Evolutionary conservation across 2,797 vertebrate genomes (phyloP), one percentile per base, ranked within the genome.

Genomic region (Notoglanidium macrostoma): DNA sequence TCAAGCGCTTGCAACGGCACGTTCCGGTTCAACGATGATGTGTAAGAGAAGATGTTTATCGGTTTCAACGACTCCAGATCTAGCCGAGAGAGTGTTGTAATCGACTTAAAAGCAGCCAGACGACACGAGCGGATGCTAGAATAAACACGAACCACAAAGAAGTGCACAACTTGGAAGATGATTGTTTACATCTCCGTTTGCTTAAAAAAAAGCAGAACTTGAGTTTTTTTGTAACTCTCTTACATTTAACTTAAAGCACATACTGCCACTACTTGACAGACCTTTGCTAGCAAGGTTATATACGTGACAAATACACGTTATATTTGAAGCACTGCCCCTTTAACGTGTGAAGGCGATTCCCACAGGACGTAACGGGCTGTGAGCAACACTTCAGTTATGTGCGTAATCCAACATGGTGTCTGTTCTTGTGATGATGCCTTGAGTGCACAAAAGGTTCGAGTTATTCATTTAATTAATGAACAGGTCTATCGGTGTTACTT

Each of bases 371-470:
- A 68, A 83, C 8, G 2, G 46, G 63, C 81, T 14, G 46, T 54
- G 11, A 68, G 63, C 80, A 68, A 51, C 80, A 67, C 15, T 83
- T 9, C 63, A 67, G 61, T 67, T 67, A 83, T 67, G 40, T 67
- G 46, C 46, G 68, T 83, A 83, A 68, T 32, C n/a, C 46, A 54
- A 51, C 80, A 82, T 19, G 26, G 59, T 82, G 79, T 82, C 79
- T 3, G 54, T 79, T 59, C 12, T 79, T 10, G 2, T 40, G 19
- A 79, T 12, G 29, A 57, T 59, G 77, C 54, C 55, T 44, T 0
- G 6, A 81, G 57, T 40, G 79, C 35, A 12, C 35, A 15, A 81
- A 61, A 61, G 78, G 21, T 81, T 26, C 23, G 44, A 65, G 3
- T 67, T 67, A 29, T 65, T 67, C 67, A 67, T 83, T 83, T 51